These are phyloP conservation scores for Neopelma chrysocephalum DNA, from an alignment of 2,797 vertebrate species.

Conservation along the genomic window DNA sequence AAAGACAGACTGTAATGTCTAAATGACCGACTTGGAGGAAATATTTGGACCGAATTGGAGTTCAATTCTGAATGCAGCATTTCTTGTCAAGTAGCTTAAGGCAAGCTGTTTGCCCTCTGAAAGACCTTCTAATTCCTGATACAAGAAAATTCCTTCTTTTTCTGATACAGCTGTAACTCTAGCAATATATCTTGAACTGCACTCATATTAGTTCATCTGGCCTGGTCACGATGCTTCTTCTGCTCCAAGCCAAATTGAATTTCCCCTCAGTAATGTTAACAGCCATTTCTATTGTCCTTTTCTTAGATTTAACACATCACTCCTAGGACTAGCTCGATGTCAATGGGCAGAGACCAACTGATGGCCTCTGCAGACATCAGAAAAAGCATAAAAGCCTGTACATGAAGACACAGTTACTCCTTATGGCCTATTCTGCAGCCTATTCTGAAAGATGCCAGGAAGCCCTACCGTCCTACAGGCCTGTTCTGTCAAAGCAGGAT, in stretches of 20 bases:
- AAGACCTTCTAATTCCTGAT: slow-evolving; percentile 17
- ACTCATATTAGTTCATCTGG: neutral
- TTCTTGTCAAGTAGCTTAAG: neutral
- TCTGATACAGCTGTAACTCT: neutral
- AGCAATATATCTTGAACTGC: slow-evolving; percentile 25
- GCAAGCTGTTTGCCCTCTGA: neutral
- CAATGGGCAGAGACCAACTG: neutral
- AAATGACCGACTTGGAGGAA: neutral
- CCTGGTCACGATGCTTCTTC: neutral
- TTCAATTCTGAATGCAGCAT: neutral
- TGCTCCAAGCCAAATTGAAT: slow-evolving; percentile 33
- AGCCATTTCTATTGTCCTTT: slow-evolving; percentile 3
- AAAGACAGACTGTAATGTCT: neutral
- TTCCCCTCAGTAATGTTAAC: slow-evolving; percentile 11
- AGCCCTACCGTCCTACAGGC: neutral
- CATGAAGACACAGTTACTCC: neutral
- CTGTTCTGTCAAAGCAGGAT: neutral
- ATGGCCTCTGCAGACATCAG: neutral
- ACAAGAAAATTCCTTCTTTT: neutral
- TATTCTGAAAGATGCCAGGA: neutral
- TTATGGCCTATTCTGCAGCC: neutral
- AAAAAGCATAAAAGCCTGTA: neutral
- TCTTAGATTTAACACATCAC: slow-evolving; percentile 4
- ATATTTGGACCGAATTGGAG: neutral
- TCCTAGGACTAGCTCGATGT: neutral